Evolutionary conservation across 2,888 invertebrate species (phyloP).

Genomic region (Boloria selene): DNA sequence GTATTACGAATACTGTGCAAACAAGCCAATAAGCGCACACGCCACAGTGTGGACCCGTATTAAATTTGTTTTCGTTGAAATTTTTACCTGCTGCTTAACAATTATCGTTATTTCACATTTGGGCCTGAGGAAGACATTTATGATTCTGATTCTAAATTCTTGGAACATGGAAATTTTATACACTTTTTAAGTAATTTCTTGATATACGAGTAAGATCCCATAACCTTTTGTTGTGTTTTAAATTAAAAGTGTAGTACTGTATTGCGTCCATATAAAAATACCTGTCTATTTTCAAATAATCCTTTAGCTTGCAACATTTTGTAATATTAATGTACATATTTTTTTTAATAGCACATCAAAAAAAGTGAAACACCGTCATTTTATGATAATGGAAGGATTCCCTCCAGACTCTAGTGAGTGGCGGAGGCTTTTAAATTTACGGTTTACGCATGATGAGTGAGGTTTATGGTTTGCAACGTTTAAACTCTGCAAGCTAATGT

Average conservation of each 20-base stretch:
- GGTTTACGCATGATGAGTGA: constrained; percentile 66
- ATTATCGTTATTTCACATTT: constrained; percentile 28
- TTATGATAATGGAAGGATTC: constrained; percentile 77
- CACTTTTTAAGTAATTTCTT: no score
- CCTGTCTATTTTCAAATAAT: constrained; percentile 41
- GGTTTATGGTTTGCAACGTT: constrained; percentile 64
- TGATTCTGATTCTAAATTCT: constrained; percentile 21
- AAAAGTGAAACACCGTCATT: constrained; percentile 79
- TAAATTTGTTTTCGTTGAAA: constrained; percentile 43
- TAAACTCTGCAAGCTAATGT: constrained; percentile 44
- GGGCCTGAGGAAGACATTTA: not conserved
- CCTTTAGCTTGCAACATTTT: constrained; percentile 40
- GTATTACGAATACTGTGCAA: constrained; percentile 55
- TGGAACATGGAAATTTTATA: not conserved
- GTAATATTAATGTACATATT: constrained; percentile 58
- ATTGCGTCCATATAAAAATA: constrained; percentile 23
- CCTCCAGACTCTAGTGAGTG: constrained; percentile 60
- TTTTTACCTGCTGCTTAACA: constrained; percentile 34
- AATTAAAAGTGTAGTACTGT: constrained; percentile 6
- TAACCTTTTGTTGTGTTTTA: not conserved
- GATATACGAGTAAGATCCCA: no score
- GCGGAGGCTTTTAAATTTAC: constrained; percentile 78
- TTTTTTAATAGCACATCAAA: constrained; percentile 77
- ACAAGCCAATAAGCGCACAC: constrained; percentile 55
- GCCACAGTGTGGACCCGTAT: constrained; percentile 46